phyloP scores from a whole-genome alignment of 2,113 vertebrate genomes.

The Pygoscelis antarcticus region DNA sequence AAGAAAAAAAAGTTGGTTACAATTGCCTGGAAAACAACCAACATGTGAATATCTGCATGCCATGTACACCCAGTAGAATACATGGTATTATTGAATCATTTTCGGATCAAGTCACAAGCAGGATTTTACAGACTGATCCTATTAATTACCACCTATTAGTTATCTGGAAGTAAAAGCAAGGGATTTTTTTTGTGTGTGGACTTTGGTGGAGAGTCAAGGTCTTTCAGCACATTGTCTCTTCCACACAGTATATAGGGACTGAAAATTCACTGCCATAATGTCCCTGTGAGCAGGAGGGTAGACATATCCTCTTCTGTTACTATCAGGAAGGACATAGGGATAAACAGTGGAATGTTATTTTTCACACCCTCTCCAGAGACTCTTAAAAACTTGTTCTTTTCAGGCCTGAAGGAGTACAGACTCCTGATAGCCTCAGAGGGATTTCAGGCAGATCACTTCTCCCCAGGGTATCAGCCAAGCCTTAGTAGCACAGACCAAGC shows the following conservation, averaged over 20 bases:
- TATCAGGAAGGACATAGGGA: background rate
- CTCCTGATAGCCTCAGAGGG: background rate
- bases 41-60: background rate
- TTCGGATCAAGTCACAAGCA: background rate
- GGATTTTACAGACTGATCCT: background rate
- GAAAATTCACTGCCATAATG: background rate
- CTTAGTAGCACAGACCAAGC: background rate
- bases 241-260: rapidly evolving
- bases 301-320: background rate
- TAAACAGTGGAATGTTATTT: background rate
- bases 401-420: background rate
- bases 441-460: background rate
- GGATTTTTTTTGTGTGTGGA: background rate
- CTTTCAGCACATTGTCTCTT: background rate
- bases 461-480: background rate
- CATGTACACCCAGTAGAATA: background rate
- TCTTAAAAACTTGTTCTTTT: background rate
- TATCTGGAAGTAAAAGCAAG: background rate
- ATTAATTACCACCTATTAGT: background rate
- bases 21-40: background rate
- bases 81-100: background rate
- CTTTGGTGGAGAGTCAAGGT: background rate
- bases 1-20: background rate
- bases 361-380: background rate
- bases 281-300: background rate